Percentiles rank a stretch among this genome's conserved stretches.
These are phyloP conservation scores for Lampris incognitus DNA, from an alignment of 2,113 vertebrate genomes.

Conservation along the genomic window DNA sequence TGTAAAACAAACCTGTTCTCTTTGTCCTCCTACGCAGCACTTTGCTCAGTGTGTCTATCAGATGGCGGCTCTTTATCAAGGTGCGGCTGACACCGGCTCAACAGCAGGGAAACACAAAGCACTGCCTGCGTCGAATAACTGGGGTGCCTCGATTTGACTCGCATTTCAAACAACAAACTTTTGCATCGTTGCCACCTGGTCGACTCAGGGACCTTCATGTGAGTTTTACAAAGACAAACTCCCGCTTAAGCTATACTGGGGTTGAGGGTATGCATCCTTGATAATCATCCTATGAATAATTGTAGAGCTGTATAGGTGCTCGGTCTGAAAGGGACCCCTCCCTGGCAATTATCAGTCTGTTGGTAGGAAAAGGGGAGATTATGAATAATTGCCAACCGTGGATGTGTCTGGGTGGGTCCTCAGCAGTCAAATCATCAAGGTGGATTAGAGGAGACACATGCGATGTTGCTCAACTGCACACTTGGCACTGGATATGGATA, in stretches of 20 bases:
- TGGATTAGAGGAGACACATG: constrained; percentile 64
- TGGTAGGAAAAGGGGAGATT: constrained; percentile 72
- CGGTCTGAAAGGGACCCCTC: constrained; percentile 53
- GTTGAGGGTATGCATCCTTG: neutral
- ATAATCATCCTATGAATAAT: constrained; percentile 48
- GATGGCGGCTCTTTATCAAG: constrained; percentile 81
- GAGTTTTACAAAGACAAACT: constrained; percentile 15
- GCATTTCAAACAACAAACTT: constrained; percentile 8
- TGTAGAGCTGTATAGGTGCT: constrained; percentile 50
- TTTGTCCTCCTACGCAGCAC: constrained; percentile 79
- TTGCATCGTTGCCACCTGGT: constrained; percentile 28
- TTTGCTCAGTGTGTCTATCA: constrained; percentile 79
- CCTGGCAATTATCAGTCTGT: constrained; percentile 69
- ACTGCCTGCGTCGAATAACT: constrained; percentile 39
- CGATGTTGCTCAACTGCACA: constrained; percentile 65
- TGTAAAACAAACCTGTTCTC: constrained; percentile 84
- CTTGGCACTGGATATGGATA: constrained; percentile 54
- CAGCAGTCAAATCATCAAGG: constrained; percentile 66
- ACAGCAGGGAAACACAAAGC: constrained; percentile 55
- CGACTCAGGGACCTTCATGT: neutral
- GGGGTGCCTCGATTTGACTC: constrained; percentile 22
- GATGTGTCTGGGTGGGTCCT: constrained; percentile 75
- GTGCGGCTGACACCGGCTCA: constrained; percentile 76
- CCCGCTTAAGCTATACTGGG: too few species aligned
- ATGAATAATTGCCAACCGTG: constrained; percentile 71